Conservation (phyloP, 2,888 invertebrate species). For the Phengaris alcon region DNA sequence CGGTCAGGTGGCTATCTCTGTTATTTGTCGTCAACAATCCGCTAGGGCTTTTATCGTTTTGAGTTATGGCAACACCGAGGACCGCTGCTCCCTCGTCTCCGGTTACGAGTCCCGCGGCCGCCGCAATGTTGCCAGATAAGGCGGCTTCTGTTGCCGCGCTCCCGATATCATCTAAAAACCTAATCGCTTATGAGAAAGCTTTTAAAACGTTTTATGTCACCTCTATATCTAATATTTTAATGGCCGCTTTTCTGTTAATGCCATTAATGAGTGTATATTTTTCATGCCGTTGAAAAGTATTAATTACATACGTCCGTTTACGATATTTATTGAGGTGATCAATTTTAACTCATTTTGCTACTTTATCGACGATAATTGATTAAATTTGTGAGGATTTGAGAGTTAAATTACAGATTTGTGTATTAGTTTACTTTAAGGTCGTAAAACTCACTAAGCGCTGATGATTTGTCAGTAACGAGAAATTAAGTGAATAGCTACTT, state of each 20-base stretch:
- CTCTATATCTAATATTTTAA: conserved; percentile 30
- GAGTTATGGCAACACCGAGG: conserved; percentile 63
- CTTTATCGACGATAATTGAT: conserved; percentile 18
- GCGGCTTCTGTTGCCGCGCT: conserved; percentile 46
- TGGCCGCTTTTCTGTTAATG: conserved; percentile 26
- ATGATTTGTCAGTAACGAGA: conserved; percentile 3
- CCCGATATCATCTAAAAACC: conserved; percentile 42
- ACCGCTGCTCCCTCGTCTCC: conserved; percentile 48
- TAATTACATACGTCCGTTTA: conserved; percentile 18
- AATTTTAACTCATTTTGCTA: conserved; percentile 20
- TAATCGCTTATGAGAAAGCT: conserved; percentile 36
- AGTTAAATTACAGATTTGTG: conserved; percentile 3
- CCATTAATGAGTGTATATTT: conserved; percentile 20
- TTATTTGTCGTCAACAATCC: conserved; percentile 76
- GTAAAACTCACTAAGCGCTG: background rate
- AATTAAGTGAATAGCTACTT: background rate
- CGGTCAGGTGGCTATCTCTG: conserved; percentile 72
- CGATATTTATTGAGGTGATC: conserved; percentile 16
- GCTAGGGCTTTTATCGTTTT: conserved; percentile 64
- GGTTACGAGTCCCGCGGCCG: conserved; percentile 50
- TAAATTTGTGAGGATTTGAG: background rate
- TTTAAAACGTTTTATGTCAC: conserved; percentile 31
- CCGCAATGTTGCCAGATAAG: conserved; percentile 48
- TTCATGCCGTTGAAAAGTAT: conserved; percentile 26
- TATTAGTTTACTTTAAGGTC: background rate